Base-by-base conservation (phyloP, 2,797 vertebrate species). In the Phyllotis vaccarum region DNA sequence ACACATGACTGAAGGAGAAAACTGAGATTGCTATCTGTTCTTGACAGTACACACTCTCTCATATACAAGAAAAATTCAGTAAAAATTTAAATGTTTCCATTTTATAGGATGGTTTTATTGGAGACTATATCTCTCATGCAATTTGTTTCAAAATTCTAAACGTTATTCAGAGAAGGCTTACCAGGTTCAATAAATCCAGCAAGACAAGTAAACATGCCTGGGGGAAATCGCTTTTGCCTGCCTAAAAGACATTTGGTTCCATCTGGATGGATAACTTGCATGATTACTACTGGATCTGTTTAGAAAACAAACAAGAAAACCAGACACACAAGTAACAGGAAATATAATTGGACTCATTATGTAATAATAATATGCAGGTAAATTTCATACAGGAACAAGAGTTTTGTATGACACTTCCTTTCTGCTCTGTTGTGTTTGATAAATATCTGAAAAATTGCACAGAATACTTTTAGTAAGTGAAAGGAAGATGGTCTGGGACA, bases 171-270 rank as follows among this genome's bases (percentile, higher is more conserved):
- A 82, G 93, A 92, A 95, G 66, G 96, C 96, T 97, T 98, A 99
- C 99, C 99, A 81, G 99, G 99, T 97, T 99, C 99, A 81, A 99
- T 97, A 98, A 99, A 99, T 97, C 99, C 99, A 93, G 99, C 99
- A 96, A 99, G 99, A 97, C 99, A 99, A 78, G 99, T 99, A 98
- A 99, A 99, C 99, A 99, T 98, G 92, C 99, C 98, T 5, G 97
- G 96, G 5, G 99, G 99, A 97, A 99, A 99, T 49, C 98, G 97
- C 96, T 99, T 99, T 98, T 99, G 99, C 93, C 99, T 99, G 66
- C 99, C 99, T 98, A 99, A 98, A 97, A 99, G 98, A 96, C 99
- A 99, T 93, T 98, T 99, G 95, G 99, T 99, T 68, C 99, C 99
- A 97, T 99, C 99, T 31, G 99, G 99, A 97, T 99, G 99, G 97